A percentile compares a stretch with the other conserved stretches of the same genome.
phyloP scores from a whole-genome alignment of 64 coral and sea anemone species.

The Pocillopora verrucosa region DNA sequence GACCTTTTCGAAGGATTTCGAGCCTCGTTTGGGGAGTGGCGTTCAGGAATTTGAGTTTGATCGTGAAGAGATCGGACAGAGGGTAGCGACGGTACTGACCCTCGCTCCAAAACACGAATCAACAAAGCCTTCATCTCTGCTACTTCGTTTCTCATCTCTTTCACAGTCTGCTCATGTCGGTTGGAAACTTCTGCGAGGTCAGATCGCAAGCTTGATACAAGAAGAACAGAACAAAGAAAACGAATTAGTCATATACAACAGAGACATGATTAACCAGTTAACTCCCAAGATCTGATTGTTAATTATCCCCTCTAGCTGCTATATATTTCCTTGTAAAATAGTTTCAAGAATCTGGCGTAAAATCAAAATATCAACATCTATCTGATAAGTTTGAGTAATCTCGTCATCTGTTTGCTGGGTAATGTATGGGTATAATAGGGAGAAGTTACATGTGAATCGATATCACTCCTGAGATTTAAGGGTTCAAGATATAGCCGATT shows the following conservation, averaged over 20 bases:
- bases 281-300: too few species aligned
- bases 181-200: constrained; percentile 52
- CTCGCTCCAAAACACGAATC: constrained; percentile 37
- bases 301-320: too few species aligned
- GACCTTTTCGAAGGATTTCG: constrained; percentile 19
- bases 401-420: too few species aligned
- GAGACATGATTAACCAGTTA: not conserved
- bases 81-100: constrained; percentile 3
- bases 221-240: not conserved
- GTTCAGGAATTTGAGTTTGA: not conserved
- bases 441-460: too few species aligned
- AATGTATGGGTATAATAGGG: too few species aligned
- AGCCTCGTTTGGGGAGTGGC: not conserved
- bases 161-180: constrained; percentile 54
- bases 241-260: not conserved
- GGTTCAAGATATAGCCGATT: too few species aligned
- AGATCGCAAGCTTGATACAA: constrained; percentile 40
- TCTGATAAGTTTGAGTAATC: too few species aligned
- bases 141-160: constrained; percentile 72
- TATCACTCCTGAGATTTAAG: too few species aligned
- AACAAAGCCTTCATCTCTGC: constrained; percentile 75
- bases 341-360: too few species aligned
- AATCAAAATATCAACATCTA: too few species aligned
- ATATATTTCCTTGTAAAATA: too few species aligned
- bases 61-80: constrained; percentile 27